phyloP scores from a whole-genome alignment of 1,140 invertebrate species.

The Hycleus cichorii region DNA sequence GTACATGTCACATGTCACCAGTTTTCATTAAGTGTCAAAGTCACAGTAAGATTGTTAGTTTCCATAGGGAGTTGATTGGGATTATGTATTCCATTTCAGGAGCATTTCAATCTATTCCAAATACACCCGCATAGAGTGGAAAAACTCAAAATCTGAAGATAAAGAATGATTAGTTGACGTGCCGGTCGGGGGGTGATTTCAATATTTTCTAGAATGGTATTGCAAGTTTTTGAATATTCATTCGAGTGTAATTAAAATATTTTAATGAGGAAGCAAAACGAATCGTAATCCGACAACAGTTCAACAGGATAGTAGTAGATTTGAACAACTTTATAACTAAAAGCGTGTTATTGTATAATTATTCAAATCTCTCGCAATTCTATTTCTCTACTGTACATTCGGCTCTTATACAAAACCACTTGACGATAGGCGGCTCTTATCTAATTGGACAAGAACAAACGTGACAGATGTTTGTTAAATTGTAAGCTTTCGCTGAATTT shows the following conservation, averaged over 20 bases:
- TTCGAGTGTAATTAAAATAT: conserved; percentile 34
- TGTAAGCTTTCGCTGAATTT: too few relatives aligned
- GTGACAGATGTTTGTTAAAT: too few relatives aligned
- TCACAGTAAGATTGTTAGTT: conserved; percentile 19
- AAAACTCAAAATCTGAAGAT: too few relatives aligned
- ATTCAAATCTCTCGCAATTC: conserved; percentile 27
- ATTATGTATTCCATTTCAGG: conserved; percentile 6
- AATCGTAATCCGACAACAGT: conserved; percentile 10
- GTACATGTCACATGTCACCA: conserved; percentile 26
- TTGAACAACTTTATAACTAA: conserved; percentile 29
- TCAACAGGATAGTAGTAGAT: conserved; percentile 9
- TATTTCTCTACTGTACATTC: too few relatives aligned
- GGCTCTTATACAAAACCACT: too few relatives aligned
- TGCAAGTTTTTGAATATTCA: conserved; percentile 30
- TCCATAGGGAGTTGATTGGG: conserved; percentile 15
- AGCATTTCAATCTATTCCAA: too few relatives aligned
- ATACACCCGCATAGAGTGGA: too few relatives aligned
- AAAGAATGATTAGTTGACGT: too few relatives aligned
- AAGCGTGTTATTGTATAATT: conserved; percentile 35
- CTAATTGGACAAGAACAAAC: too few relatives aligned
- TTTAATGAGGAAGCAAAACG: conserved; percentile 31
- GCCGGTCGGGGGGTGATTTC: background rate
- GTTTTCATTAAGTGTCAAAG: conserved; percentile 25
- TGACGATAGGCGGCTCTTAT: too few relatives aligned
- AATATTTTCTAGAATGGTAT: conserved; percentile 13